Conservation (phyloP, 2,113 vertebrate genomes). For the Sakesphorus luctuosus region DNA sequence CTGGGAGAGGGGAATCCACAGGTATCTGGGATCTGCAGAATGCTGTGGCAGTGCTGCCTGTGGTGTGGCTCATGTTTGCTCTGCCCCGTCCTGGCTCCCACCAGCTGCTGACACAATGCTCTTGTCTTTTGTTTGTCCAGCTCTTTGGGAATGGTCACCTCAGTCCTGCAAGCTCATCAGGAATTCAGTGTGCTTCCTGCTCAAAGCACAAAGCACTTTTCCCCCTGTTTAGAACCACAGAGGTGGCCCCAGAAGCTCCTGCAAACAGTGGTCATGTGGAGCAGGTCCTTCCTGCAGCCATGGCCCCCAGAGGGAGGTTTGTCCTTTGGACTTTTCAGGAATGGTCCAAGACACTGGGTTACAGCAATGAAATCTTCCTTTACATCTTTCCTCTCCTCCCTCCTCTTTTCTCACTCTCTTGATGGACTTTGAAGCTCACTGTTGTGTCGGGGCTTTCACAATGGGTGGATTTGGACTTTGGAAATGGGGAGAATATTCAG, state of each 20-base stretch:
- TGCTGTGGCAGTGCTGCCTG: not conserved
- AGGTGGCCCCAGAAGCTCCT: not conserved
- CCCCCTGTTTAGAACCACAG: not conserved
- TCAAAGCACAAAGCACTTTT: not conserved
- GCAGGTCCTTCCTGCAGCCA: not conserved
- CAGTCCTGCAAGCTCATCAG: not conserved
- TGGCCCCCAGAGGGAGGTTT: not conserved
- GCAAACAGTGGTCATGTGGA: not conserved
- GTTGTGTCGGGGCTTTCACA: not conserved
- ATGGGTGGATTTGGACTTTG: not conserved
- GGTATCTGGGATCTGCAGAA: not conserved
- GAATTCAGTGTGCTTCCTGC: not conserved
- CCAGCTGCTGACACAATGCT: not conserved
- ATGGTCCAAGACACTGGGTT: rapidly evolving
- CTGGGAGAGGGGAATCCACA: not conserved
- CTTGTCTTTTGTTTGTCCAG: not conserved
- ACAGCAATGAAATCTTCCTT: not conserved
- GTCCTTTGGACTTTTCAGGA: not conserved
- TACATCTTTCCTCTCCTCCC: not conserved
- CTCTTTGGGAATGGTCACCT: not conserved
- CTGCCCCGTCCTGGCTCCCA: not conserved
- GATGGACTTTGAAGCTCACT: not conserved
- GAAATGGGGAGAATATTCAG: not conserved
- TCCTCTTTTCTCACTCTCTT: not conserved
- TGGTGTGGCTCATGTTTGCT: not conserved